Conservation (phyloP, 2,888 invertebrate genomes). For the Chouioia cunea region DNA sequence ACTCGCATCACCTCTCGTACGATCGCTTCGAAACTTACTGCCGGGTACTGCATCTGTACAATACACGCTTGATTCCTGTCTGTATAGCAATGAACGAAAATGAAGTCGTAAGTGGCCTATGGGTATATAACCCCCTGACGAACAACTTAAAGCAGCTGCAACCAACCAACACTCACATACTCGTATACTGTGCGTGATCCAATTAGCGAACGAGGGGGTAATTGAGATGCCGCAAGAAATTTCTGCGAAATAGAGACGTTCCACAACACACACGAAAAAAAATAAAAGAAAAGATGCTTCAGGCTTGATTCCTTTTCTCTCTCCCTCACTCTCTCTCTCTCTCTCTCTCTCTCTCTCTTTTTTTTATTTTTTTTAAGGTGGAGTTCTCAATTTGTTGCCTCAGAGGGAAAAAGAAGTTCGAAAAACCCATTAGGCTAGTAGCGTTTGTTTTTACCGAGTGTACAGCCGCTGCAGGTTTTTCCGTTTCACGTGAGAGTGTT, state of each 20-base stretch:
- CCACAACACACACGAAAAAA: not conserved
- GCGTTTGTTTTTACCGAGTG: conserved; percentile 6
- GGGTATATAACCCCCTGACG: no score
- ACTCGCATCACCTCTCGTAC: conserved; percentile 60
- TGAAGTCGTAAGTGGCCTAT: conserved; percentile 33
- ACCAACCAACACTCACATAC: conserved; percentile 26
- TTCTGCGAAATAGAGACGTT: conserved; percentile 1
- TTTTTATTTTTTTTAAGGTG: no score
- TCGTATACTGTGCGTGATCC: conserved; percentile 57
- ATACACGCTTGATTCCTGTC: no score
- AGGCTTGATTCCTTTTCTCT: no score
- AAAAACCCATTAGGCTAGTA: conserved; percentile 14
- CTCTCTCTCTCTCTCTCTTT: no score
- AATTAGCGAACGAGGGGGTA: conserved; percentile 62
- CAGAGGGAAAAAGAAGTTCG: not conserved
- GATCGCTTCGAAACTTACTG: conserved; percentile 59
- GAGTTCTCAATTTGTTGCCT: no score
- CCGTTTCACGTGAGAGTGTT: conserved; percentile 22
- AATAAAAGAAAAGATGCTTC: not conserved
- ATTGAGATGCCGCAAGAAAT: conserved; percentile 61
- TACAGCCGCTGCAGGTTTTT: not conserved
- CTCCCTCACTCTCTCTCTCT: no score
- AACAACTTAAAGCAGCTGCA: no score
- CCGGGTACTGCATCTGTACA: conserved; percentile 42
- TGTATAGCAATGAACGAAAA: conserved; percentile 11